Percentiles rank a stretch among this genome's conserved stretches.
Conservation (phyloP, 2,888 invertebrate species). For the Salpingus planirostris region DNA sequence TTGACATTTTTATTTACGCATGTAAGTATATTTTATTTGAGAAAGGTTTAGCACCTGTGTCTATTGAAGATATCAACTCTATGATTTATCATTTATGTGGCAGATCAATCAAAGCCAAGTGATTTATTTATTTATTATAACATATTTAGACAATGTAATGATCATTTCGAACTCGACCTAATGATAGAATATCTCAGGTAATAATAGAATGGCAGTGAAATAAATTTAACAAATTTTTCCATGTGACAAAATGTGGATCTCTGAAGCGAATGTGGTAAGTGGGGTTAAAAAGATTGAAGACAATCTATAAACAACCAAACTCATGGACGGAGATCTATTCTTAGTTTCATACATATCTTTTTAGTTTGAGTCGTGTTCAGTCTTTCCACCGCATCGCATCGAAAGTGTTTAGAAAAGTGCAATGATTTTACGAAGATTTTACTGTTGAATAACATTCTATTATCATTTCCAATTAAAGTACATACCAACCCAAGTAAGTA, state of each 20-base stretch:
- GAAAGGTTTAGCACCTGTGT: too few species aligned
- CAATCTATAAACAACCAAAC: conserved; percentile 38
- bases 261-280: conserved; percentile 27
- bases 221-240: conserved; percentile 9
- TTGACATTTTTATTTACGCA: too few species aligned
- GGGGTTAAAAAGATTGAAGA: conserved; percentile 36
- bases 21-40: too few species aligned
- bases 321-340: conserved; percentile 40
- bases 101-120: conserved; percentile 2
- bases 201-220: conserved; percentile 1
- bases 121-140: too few species aligned
- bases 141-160: too few species aligned
- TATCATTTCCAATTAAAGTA: too few species aligned
- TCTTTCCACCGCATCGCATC: conserved; percentile 25
- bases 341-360: conserved; percentile 38
- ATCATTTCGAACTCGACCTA: too few species aligned
- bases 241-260: conserved; percentile 12
- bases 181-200: conserved; percentile 7
- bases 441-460: too few species aligned
- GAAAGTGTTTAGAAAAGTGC: conserved; percentile 31
- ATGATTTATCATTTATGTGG: too few species aligned
- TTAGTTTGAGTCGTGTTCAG: conserved; percentile 30
- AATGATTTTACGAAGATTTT: conserved; percentile 27
- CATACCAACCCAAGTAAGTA: too few species aligned
- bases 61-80: too few species aligned